Base-by-base conservation (phyloP, 2,113 vertebrate genomes). In the Xyrauchen texanus region DNA sequence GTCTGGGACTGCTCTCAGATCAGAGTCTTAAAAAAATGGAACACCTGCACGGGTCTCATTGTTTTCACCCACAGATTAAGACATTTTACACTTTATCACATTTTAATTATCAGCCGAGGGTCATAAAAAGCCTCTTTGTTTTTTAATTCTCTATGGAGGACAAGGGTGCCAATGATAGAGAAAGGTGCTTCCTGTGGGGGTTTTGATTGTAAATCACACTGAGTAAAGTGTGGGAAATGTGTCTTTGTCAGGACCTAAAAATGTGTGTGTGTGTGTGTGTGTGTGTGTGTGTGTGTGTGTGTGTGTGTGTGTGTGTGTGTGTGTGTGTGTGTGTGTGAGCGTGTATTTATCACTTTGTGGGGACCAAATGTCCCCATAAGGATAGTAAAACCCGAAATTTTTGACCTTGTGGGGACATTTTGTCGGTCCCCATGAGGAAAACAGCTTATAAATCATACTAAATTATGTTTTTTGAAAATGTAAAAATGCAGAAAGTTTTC, bases 31-130 rank as follows among this genome's bases (percentile, higher is more conserved):
- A 72, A 53, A 53, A 58, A 63, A 81, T 5, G 51, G 67, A 44
- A 69, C 52, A 78, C 62, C 51, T 68, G 72, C 71, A 62, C 46
- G 57, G 70, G 52, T 81, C 51, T 52, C 49, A 44, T 52, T 66
- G 62, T 83, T 76, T 73, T 58, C 61, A 57, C 53, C 62, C 78
- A 66, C 69, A 75, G 60, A 71, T 82, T 58, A 65, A 60, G 21
- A 46, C 7, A 46, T 58, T 65, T 76, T 66, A 68, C 69, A 69
- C 49, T 72, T 69, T 81, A 69, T 66, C 79, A 76, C 70, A 15
- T 34, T 49, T 68, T 58, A 55, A 68, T 63, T 73, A 75, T 75
- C 15, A 10, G 55, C 53, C 6, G 67, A 12, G 63, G n/a, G 21
- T 58, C 57, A 49, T 46, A 34, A 53, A 44, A 62, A 16, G 44